phyloP scores from a whole-genome alignment of 2,113 vertebrate genomes.

The Callorhinus ursinus region DNA sequence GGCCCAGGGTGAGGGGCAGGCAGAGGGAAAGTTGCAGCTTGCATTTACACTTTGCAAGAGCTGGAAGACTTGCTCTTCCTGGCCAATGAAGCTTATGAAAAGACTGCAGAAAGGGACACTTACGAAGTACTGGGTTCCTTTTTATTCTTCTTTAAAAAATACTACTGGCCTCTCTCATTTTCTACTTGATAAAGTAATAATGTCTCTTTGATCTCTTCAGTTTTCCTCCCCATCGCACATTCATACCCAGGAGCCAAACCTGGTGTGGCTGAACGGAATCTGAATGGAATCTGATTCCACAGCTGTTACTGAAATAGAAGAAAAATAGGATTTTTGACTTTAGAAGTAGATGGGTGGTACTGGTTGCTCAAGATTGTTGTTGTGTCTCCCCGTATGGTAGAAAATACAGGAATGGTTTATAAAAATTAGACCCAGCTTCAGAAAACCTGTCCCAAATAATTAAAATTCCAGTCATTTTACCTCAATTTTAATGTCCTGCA shows the following conservation, averaged over 20 bases:
- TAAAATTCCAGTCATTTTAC: constrained; percentile 6
- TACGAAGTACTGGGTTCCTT: rapidly evolving
- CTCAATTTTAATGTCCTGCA: background rate
- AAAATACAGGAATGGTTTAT: background rate
- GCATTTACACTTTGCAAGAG: rapidly evolving
- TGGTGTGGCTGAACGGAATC: background rate
- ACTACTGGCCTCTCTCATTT: background rate
- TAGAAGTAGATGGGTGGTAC: background rate
- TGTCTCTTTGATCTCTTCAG: background rate
- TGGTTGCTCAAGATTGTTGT: background rate
- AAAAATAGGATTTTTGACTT: background rate
- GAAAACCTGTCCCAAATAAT: background rate
- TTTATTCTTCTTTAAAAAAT: constrained; percentile 20
- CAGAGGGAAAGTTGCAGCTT: rapidly evolving
- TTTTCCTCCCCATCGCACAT: background rate
- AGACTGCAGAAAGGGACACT: background rate
- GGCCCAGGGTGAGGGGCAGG: background rate
- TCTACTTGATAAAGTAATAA: background rate
- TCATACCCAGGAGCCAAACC: background rate
- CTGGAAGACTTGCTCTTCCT: background rate
- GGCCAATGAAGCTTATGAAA: background rate
- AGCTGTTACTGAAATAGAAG: background rate
- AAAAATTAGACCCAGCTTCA: background rate
- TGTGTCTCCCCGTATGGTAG: background rate
- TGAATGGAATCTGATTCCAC: background rate